Base-by-base conservation (phyloP, 2,888 invertebrate species). In the Rotaria magnacalcarata region DNA sequence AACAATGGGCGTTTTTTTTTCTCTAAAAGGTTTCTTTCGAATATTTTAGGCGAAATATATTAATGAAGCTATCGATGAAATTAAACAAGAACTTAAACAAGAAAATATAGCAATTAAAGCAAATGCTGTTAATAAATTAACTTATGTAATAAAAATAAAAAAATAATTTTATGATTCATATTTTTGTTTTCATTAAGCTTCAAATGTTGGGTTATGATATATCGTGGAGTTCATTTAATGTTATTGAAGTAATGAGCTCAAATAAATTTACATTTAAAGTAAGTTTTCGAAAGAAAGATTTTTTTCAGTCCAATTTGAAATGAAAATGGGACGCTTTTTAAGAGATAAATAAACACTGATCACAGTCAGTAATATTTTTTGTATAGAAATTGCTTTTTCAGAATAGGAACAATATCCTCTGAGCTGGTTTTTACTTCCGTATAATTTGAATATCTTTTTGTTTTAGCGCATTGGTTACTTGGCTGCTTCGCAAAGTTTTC, bases 221-320 rank as follows among this genome's bases (percentile, higher is more conserved):
- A 91, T 97, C 97, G 89, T 99, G 99, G 99, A 97, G 98, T 84
- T 97, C 98, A 87, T 99, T 99, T 91, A 99, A 99, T 91, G 94
- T 99, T 87, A 98, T 99, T 89, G 99, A 99, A 93, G 99, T 99
- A 87, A 99, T 99, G 99, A 91, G 91, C 87, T 97, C 97, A 52
- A 95, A 95, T 88, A 97, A 97, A 91, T 99, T 98, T 91, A 98
- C 98, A 11, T 95, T 95, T 90, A 98, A 98, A 90, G 92, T 92
- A 88, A 88, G 47, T n/a, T 21, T 34, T 34, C 34, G 34, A 34
- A 34, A 34, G 34, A 34, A 34, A 34, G 50, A 11, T 14, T 52
- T 52, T 52, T 52, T 52, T 52, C 52, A 1, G 0, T 52, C 14
- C 52, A 14, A 41, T 19, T 19, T 41, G 43, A 41, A 21, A 5